Conservation (phyloP, 2,113 vertebrate species). For the Oophaga pumilio region DNA sequence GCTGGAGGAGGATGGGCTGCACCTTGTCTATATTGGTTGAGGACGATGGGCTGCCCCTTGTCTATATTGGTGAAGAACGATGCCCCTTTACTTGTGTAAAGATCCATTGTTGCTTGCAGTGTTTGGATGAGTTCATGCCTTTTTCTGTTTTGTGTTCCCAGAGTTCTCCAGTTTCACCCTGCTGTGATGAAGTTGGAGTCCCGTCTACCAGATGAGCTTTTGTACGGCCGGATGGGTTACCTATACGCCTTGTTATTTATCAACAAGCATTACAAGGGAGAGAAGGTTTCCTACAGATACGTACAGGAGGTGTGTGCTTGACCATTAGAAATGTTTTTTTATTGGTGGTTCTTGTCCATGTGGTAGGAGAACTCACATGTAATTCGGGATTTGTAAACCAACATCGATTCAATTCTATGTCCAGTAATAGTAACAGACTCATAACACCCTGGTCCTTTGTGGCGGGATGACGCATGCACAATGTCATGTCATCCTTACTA, state of each 20-base stretch:
- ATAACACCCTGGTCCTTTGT: too few relatives aligned
- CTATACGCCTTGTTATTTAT: slow-evolving; percentile 87
- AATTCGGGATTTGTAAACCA: not conserved
- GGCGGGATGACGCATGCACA: too few relatives aligned
- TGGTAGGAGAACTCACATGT: too few relatives aligned
- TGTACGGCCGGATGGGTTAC: slow-evolving; percentile 90
- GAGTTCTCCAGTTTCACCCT: slow-evolving; percentile 81
- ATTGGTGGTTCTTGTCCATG: too few relatives aligned
- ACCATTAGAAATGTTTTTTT: too few relatives aligned
- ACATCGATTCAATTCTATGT: not conserved
- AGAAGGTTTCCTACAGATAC: slow-evolving; percentile 84
- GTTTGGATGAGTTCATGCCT: not conserved
- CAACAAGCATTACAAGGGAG: slow-evolving; percentile 87
- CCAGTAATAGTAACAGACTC: not conserved
- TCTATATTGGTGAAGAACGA: too few relatives aligned
- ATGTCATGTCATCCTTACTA: too few relatives aligned
- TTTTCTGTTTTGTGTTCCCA: slow-evolving; percentile 63
- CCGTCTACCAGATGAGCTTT: slow-evolving; percentile 84
- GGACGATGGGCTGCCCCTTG: too few relatives aligned
- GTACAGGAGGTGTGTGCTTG: slow-evolving; percentile 84
- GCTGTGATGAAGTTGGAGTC: slow-evolving; percentile 73
- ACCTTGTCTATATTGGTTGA: too few relatives aligned
- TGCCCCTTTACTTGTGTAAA: not conserved
- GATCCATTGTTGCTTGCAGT: not conserved
- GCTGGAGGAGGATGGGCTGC: too few relatives aligned